Evolutionary conservation across 1,140 invertebrate genomes (phyloP).

Genomic region (Drosophila tsacasi): DNA sequence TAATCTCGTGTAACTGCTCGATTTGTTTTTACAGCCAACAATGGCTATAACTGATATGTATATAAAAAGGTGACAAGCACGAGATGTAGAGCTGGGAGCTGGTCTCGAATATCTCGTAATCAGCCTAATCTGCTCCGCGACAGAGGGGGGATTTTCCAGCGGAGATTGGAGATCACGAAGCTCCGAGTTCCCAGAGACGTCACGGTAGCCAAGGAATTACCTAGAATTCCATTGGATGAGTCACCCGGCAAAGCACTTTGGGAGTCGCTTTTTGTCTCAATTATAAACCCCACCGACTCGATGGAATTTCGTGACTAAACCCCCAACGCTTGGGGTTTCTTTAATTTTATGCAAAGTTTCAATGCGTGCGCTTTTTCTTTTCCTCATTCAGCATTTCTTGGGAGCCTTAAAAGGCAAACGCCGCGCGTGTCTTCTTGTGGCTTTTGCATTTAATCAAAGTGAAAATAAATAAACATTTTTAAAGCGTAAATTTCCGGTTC

Average conservation of each 20-base stretch:
- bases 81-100: constrained; percentile 14
- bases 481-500: constrained; percentile 76
- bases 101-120: constrained; percentile 17
- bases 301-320: constrained; percentile 75
- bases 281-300: constrained; percentile 42
- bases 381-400: constrained; percentile 16
- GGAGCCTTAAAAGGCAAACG: constrained; percentile 59
- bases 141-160: constrained; percentile 1
- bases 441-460: constrained; percentile 80
- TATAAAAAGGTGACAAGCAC: constrained; percentile 37
- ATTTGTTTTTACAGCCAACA: constrained; percentile 51
- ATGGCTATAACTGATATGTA: constrained; percentile 7
- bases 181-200: constrained; percentile 32
- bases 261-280: constrained; percentile 33
- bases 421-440: constrained; percentile 70
- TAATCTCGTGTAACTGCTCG: constrained; percentile 19
- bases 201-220: constrained; percentile 44
- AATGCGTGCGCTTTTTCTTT: constrained; percentile 51
- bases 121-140: constrained; percentile 9
- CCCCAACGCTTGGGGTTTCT: constrained; percentile 46
- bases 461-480: constrained; percentile 71
- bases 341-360: constrained; percentile 73
- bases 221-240: constrained; percentile 51
- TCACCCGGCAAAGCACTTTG: constrained; percentile 37
- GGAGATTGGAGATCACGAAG: neutral